These are phyloP conservation scores for Psilopsiagon aymara DNA, from an alignment of 2,113 vertebrate genomes.

Conservation along the genomic window DNA sequence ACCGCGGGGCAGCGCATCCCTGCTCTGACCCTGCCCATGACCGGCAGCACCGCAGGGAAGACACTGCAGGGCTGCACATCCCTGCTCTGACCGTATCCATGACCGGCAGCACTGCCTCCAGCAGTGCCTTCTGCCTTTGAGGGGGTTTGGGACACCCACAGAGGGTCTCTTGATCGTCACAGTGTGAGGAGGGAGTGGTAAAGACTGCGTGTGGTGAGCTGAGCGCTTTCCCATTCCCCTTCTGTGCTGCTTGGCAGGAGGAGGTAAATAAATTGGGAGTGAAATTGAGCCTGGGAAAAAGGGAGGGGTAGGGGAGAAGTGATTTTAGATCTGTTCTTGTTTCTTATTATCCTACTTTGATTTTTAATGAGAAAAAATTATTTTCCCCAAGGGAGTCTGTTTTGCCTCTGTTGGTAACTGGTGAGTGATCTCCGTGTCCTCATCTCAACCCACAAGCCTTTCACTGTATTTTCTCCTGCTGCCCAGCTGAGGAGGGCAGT, in stretches of 20 bases:
- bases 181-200: not conserved
- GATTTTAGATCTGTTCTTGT: not conserved
- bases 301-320: not conserved
- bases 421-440: not conserved
- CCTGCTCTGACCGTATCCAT: not conserved
- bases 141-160: not conserved
- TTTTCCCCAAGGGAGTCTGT: not conserved
- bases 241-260: rapidly evolving
- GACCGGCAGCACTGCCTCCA: not conserved
- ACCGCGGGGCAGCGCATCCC: not conserved
- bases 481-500: not conserved
- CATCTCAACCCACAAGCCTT: not conserved
- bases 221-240: too few relatives aligned
- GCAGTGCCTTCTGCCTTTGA: not conserved
- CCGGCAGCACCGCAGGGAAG: not conserved
- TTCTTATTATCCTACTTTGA: not conserved
- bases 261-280: not conserved
- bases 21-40: not conserved
- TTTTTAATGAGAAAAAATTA: not conserved
- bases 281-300: not conserved
- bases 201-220: rapidly evolving
- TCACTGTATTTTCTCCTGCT: rapidly evolving
- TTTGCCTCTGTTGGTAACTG: not conserved
- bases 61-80: too few relatives aligned
- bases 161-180: not conserved